Evolutionary conservation across 1,140 invertebrate genomes (phyloP), one percentile per base, ranked within the genome.

Genomic region (Ceratitis capitata): DNA sequence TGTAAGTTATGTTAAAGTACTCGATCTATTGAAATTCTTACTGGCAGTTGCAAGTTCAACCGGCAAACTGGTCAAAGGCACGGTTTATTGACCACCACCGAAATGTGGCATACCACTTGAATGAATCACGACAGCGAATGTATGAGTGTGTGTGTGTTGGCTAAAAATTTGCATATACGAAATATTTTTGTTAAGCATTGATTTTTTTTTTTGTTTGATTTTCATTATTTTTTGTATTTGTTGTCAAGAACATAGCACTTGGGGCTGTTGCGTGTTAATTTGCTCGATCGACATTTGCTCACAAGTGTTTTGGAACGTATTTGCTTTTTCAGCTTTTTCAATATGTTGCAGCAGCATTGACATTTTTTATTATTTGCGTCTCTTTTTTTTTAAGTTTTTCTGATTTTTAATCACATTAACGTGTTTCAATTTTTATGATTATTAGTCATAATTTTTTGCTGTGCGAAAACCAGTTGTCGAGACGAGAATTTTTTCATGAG

Each of bases 391-490:
- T 56, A n/a, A n/a, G 23, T 23, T 56, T 56, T 56, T 56, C 19
- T 78, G 69, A 23, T 16, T 32, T 64, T 78, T 10, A n/a, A 5
- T 7, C 69, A 23, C 69, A 45, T 78, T 78, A 45, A n/a, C 39
- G 39, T 7, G 69, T 78, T 45, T 19, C 10, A 78, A 45, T 45
- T 78, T 78, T 78, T 78, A 78, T 45, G 10, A 78, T 78, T 78
- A 78, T 78, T 78, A 78, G 69, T 78, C 69, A 78, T 78, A 78
- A 78, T 78, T n/a, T n/a, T n/a, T 78, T 45, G 16, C n/a, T n/a
- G 69, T 78, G 69, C 19, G 69, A 42, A 47, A 78, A 78, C 69
- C 39, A 42, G 69, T 78, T 78, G 69, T 45, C 23, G 69, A 6
- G 69, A 78, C 45, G 29, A 4, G 29, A n/a, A n/a, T n/a, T n/a